A percentile compares a stretch with the other conserved stretches of the same genome.
Conservation (phyloP, 2,797 vertebrate species). For the Silurus aristotelis region DNA sequence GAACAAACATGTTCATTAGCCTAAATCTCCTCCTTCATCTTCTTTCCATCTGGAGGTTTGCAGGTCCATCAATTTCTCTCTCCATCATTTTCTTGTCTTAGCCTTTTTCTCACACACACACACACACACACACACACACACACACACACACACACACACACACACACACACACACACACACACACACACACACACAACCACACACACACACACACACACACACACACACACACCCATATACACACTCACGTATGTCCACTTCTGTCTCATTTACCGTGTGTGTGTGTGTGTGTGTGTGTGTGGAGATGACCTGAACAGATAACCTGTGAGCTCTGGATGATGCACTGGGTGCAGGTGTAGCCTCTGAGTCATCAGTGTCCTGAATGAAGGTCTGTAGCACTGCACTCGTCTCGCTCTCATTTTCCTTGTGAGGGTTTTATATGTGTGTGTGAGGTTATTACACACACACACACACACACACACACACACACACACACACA, state of each 20-base stretch:
- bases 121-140: background rate
- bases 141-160: background rate
- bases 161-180: background rate
- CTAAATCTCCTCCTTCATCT: background rate
- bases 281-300: conserved; percentile 16
- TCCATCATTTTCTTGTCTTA: background rate
- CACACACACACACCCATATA: background rate
- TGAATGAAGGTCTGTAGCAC: conserved; percentile 43
- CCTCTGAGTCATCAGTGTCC: conserved; percentile 34
- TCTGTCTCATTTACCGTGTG: conserved; percentile 16
- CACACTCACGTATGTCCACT: conserved; percentile 18
- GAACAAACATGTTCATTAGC: background rate
- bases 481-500: too few relatives aligned
- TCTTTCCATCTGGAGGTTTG: background rate
- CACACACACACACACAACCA: background rate
- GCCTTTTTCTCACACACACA: background rate
- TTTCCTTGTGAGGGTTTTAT: conserved; percentile 25
- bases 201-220: background rate
- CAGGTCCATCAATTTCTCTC: background rate
- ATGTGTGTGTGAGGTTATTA: conserved; percentile 11
- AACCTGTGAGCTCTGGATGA: conserved; percentile 48
- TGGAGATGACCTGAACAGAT: conserved; percentile 48
- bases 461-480: background rate
- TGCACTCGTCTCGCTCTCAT: conserved; percentile 18
- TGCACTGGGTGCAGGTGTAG: conserved; percentile 49